Evolutionary conservation across 2,888 invertebrate species (phyloP), one percentile per base, ranked within the genome.

Genomic region (Philhelius pedissequus): DNA sequence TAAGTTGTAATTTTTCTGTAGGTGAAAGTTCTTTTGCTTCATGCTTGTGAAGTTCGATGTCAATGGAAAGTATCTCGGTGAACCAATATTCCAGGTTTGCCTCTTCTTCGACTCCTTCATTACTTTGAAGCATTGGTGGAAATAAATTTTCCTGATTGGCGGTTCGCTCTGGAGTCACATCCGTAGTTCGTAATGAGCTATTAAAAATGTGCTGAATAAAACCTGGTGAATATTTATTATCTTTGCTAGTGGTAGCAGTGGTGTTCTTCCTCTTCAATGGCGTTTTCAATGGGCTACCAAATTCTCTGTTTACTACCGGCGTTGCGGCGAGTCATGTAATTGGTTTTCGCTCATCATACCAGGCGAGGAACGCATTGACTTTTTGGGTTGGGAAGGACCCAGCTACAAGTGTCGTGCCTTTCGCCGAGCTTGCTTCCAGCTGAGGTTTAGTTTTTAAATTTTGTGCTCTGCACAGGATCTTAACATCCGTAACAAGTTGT

Each of bases 1-100:
- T 89, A 0, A 45, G 45, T 11, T 45, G 20, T 2, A 1, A 20
- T n/a, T 18, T 45, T 11, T 45, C 45, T n/a, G 11, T 11, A 11
- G 20, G 18, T 20, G 45, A 20, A 2, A 20, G n/a, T 7, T 13
- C 9, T 7, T 18, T 18, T 0, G 45, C 20, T 13, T 45, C 20
- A 45, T 45, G 4, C 0, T 4, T 1, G 4, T 11, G 18, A 20
- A 45, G n/a, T 45, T 45, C 5, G n/a, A 38, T 38, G n/a, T 38
- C 35, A n/a, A 38, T 38, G 5, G 35, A 38, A n/a, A 4, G 1
- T 0, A 45, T 45, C 22, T 45, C 20, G 20, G 45, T 45, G 18
- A 45, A 45, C 45, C 45, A 45, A 1, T 20, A 11, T 20, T 45
- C 45, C 2, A 11, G 20, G 20, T 22, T 1, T n/a, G 11, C 20